phyloP scores from a whole-genome alignment of 2,888 invertebrate species.

The Bellardia bayeri region DNA sequence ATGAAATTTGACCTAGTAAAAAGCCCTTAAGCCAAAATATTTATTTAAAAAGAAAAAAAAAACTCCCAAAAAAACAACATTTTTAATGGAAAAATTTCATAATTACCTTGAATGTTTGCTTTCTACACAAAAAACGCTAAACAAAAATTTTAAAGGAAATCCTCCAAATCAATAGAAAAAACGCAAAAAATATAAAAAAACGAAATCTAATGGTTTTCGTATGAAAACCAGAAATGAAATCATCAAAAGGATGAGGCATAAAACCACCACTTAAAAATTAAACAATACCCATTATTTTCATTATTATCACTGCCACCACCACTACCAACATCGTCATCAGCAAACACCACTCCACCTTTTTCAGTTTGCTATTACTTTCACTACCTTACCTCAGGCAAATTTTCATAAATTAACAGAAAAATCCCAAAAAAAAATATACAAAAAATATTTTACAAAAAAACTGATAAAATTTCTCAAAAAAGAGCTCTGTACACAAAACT shows the following conservation, averaged over 20 bases:
- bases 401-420: conserved; percentile 72
- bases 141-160: conserved; percentile 58
- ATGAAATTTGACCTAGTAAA: conserved; percentile 66
- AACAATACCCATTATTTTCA: conserved; percentile 70
- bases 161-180: conserved; percentile 68
- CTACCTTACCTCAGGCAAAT: conserved; percentile 63
- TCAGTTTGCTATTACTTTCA: conserved; percentile 32
- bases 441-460: conserved; percentile 37
- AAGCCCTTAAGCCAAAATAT: conserved; percentile 68
- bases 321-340: conserved; percentile 29
- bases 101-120: conserved; percentile 72
- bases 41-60: conserved; percentile 53
- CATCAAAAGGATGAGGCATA: conserved; percentile 57
- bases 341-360: conserved; percentile 51
- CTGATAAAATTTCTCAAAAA: conserved; percentile 47
- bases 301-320: conserved; percentile 65
- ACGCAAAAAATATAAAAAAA: conserved; percentile 6
- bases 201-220: conserved; percentile 61
- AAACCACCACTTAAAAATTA: conserved; percentile 73
- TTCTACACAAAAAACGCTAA: background rate
- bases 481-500: conserved; percentile 17
- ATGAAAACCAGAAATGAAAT: conserved; percentile 44
- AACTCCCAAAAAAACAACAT: background rate
- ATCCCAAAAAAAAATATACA: conserved; percentile 41
- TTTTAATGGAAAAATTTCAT: conserved; percentile 72